A percentile compares a stretch with the other conserved stretches of the same genome.
These are phyloP conservation scores for Silurus asotus DNA, from an alignment of 2,113 vertebrate genomes.

Conservation along the genomic window DNA sequence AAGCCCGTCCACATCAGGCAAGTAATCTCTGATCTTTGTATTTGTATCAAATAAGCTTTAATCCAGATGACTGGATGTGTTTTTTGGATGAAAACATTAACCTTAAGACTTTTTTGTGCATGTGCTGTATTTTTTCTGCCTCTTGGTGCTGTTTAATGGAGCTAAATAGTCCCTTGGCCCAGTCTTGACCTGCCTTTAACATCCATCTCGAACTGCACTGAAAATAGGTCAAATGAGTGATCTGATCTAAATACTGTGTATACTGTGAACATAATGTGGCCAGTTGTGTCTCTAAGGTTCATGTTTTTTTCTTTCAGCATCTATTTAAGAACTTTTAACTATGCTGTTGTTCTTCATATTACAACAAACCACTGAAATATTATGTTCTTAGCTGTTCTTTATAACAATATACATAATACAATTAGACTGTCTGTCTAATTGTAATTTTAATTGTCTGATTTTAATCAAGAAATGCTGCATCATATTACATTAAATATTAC, in stretches of 20 bases:
- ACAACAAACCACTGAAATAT: background rate
- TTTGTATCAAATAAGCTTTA: background rate
- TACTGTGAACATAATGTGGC: background rate
- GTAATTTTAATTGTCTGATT: too few relatives aligned
- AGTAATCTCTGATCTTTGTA: slow-evolving; percentile 55
- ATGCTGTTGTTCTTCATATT: background rate
- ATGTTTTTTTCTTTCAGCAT: background rate
- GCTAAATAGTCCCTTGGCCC: background rate
- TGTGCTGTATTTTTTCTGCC: background rate
- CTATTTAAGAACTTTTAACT: background rate
- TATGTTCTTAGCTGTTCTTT: background rate
- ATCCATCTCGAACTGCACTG: background rate
- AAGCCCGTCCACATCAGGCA: slow-evolving; percentile 84
- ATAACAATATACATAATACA: background rate
- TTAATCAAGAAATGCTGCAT: background rate
- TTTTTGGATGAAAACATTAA: background rate
- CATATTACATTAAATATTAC: background rate
- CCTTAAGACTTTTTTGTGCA: background rate
- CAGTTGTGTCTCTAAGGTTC: background rate
- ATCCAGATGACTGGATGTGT: background rate
- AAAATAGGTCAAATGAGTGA: background rate
- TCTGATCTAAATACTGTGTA: background rate
- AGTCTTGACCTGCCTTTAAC: background rate
- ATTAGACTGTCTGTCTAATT: too few relatives aligned
- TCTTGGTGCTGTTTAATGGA: background rate